Conservation (phyloP, 1,140 invertebrate species). For the Pristionchus pacificus region DNA sequence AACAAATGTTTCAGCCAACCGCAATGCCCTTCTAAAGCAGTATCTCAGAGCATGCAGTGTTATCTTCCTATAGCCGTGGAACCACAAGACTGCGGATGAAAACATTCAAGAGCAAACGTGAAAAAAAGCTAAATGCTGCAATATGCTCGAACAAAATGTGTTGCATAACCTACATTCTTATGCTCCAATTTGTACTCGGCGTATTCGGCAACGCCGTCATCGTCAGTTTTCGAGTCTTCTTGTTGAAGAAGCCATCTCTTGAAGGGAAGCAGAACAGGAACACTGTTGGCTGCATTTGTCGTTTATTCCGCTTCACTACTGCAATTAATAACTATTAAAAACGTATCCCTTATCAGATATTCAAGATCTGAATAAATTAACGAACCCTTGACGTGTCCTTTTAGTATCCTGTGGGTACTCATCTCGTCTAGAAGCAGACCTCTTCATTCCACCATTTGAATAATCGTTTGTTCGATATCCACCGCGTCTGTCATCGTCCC, state of each 20-base stretch:
- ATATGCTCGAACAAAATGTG: no score
- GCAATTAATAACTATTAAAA: background rate
- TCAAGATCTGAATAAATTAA: background rate
- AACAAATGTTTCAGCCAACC: no score
- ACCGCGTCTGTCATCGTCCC: constrained; percentile 9
- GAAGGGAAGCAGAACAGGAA: constrained; percentile 78
- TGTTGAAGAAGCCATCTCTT: constrained; percentile 81
- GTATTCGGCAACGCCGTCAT: constrained; percentile 92
- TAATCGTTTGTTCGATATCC: constrained; percentile 29
- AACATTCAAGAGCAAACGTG: no score
- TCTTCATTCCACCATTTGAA: constrained; percentile 17
- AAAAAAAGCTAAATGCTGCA: no score
- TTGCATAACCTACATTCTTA: no score
- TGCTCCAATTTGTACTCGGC: constrained; percentile 98
- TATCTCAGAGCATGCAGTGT: no score
- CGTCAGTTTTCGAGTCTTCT: constrained; percentile 93
- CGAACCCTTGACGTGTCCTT: background rate
- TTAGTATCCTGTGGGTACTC: background rate
- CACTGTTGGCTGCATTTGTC: background rate
- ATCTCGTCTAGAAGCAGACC: constrained; percentile 14
- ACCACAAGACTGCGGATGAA: no score
- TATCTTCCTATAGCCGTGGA: no score
- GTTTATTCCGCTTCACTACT: constrained; percentile 31
- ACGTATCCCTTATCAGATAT: background rate
- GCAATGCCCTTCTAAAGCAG: no score